A percentile compares a stretch with the other conserved stretches of the same genome.
Conservation (phyloP, 2,797 vertebrate species). For the Amblyraja radiata region DNA sequence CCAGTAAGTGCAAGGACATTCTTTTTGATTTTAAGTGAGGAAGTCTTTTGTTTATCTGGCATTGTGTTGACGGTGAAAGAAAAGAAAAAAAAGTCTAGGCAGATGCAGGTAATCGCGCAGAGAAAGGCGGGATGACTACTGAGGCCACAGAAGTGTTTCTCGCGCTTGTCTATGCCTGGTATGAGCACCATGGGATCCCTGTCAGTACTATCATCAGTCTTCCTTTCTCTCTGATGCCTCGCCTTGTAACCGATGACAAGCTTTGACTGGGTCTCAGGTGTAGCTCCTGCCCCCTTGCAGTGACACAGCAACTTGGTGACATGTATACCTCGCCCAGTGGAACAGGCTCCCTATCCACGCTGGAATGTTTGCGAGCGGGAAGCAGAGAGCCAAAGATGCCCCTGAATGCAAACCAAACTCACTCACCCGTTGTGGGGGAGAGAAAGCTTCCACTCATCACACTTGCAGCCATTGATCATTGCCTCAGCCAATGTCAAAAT, state of each 20-base stretch:
- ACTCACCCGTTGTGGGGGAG: not conserved
- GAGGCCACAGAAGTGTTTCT: slow-evolving; percentile 18
- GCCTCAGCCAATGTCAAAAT: not conserved
- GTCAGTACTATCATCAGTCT: not conserved
- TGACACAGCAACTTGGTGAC: slow-evolving; percentile 27
- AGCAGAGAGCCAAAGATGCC: not conserved
- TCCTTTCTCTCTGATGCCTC: slow-evolving; percentile 33
- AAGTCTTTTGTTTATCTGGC: not conserved
- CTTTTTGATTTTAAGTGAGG: fast-evolving
- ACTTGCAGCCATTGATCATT: not conserved
- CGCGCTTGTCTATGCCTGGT: not conserved
- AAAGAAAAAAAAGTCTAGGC: fast-evolving
- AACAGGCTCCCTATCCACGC: not conserved
- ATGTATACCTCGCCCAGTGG: not conserved
- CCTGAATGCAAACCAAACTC: not conserved
- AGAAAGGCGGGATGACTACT: not conserved
- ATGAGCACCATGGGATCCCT: not conserved
- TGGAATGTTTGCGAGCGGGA: not conserved
- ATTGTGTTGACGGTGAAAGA: fast-evolving
- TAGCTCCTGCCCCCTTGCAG: not conserved
- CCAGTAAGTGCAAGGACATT: not conserved
- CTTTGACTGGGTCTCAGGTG: not conserved
- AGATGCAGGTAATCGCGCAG: not conserved
- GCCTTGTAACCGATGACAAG: not conserved
- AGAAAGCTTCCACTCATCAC: not conserved